Evolutionary conservation across 2,888 invertebrate species (phyloP), one percentile per base, ranked within the genome.

Genomic region (Cheilosia soror): DNA sequence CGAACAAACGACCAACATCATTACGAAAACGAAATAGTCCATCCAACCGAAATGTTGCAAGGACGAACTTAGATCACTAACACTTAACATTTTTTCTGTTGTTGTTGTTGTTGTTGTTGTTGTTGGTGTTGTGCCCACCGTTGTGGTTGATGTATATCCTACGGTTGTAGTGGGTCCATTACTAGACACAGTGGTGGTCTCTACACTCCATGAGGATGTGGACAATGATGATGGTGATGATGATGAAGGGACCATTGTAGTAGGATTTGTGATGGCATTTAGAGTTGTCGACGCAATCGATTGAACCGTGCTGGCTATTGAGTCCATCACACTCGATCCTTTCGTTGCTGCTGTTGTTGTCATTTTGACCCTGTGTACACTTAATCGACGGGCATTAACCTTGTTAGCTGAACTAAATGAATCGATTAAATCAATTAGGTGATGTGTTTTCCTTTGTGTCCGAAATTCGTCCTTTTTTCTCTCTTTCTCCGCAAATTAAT

Each of bases 1-100:
- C 3, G 96, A 95, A 91, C 97, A 97, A 55, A 95, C 93, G n/a
- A 94, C 92, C 89, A 97, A 92, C 96, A 97, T 97, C 13, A 94
- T 90, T 81, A 94, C 93, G 92, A 97, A 97, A 88, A 97, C 96
- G 5, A 95, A 91, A 92, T 97, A 97, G 92, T 97, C 97, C 86
- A 94, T 93, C 93, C 94, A 93, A 11, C 95, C 94, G 89, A 96
- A 96, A 88, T 93, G 94, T 89, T 95, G 95, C 93, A 95, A 92
- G 66, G 94, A 89, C 66, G 90, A 89, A 88, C 91, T 91, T 55
- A 92, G 88, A 88, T 92, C 92, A 82, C 88, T 90, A 65, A 92
- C 91, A 88, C 89, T 90, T 83, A 89, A 85, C 49, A 89, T 89
- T 60, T 73, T 79, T 51, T 29, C 51, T 9, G 33, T 42, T 9